Evolutionary conservation across 1,140 invertebrate genomes (phyloP).

Genomic region (Lerema accius): DNA sequence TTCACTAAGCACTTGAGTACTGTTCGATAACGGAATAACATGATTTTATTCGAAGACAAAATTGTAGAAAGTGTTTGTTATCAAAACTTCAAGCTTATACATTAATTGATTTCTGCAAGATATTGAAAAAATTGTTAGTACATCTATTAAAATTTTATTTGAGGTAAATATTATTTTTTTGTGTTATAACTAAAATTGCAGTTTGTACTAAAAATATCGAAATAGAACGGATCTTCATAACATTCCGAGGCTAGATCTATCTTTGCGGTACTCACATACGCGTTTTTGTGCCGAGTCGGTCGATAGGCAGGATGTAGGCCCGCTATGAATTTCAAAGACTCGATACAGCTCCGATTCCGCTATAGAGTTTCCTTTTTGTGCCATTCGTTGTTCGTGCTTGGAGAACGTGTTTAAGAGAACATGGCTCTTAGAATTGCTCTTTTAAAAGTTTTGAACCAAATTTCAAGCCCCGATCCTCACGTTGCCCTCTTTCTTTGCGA

Average conservation of each 20-base stretch:
- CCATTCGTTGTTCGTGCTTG: conserved; percentile 21
- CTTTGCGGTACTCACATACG: conserved; percentile 52
- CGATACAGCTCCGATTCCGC: conserved; percentile 37
- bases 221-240: not conserved
- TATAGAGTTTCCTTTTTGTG: conserved; percentile 37
- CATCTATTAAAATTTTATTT: too few relatives aligned
- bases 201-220: too few relatives aligned
- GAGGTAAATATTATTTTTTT: too few relatives aligned
- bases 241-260: conserved; percentile 34
- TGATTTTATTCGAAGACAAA: too few relatives aligned
- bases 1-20: too few relatives aligned
- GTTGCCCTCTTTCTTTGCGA: conserved; percentile 14
- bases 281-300: conserved; percentile 44
- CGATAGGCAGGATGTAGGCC: conserved; percentile 49
- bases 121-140: too few relatives aligned
- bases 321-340: conserved; percentile 50
- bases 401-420: conserved; percentile 35
- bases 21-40: too few relatives aligned
- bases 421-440: conserved; percentile 32
- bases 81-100: too few relatives aligned
- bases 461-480: conserved; percentile 14
- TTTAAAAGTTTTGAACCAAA: conserved; percentile 32
- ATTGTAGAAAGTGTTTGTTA: too few relatives aligned
- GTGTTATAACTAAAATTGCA: too few relatives aligned
- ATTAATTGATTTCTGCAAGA: too few relatives aligned